phyloP scores from a whole-genome alignment of 2,113 vertebrate species.

The Verasper variegatus region DNA sequence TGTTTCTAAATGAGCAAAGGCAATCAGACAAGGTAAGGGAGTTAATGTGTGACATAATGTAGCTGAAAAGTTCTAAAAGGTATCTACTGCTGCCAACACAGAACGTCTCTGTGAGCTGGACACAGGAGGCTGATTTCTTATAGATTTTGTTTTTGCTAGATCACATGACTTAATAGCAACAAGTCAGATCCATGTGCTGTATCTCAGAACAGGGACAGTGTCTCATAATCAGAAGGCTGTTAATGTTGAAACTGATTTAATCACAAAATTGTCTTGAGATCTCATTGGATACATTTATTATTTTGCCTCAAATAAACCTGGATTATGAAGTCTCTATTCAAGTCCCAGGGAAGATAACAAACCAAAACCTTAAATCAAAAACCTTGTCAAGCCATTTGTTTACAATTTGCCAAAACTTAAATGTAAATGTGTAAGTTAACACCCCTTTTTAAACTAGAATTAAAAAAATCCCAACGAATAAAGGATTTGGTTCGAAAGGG shows the following conservation, averaged over 20 bases:
- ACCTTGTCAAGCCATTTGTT: background rate
- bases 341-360: background rate
- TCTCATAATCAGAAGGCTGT: background rate
- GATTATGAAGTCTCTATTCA: background rate
- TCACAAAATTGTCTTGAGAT: background rate
- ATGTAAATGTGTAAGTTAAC: background rate
- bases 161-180: background rate
- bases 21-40: slow-evolving; percentile 11
- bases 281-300: background rate
- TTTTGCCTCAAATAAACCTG: background rate
- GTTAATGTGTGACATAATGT: slow-evolving; percentile 19
- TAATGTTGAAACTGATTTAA: background rate
- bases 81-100: slow-evolving; percentile 9
- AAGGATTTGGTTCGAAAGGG: no score
- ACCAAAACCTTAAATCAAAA: background rate
- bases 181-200: background rate
- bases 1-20: slow-evolving; percentile 15
- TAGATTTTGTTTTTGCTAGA: background rate
- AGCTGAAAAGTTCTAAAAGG: slow-evolving; percentile 5
- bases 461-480: no score
- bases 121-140: background rate
- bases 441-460: no score
- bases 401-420: background rate
- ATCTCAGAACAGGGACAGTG: background rate
- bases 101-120: background rate